A percentile compares a stretch with the other conserved stretches of the same genome.
Conservation (phyloP, 2,888 invertebrate species). For the Callimorpha dominula region DNA sequence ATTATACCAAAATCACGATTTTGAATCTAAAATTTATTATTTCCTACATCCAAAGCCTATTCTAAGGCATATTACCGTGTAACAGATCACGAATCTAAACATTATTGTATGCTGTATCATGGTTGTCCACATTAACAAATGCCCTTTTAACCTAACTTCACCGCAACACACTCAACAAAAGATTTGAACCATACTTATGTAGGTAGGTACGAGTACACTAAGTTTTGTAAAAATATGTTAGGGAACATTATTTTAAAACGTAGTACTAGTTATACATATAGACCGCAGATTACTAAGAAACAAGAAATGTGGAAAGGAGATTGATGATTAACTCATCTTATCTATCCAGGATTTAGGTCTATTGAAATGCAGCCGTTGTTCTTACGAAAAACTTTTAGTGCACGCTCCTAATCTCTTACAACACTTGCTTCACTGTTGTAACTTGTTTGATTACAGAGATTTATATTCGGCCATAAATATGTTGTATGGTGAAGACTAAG, state of each 20-base stretch:
- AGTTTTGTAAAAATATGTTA: background rate
- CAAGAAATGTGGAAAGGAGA: constrained; percentile 20
- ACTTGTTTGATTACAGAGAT: constrained; percentile 8
- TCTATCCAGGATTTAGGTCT: constrained; percentile 52
- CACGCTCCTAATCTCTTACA: background rate
- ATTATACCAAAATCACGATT: background rate
- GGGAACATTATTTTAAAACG: background rate
- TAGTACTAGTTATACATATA: background rate
- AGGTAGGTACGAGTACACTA: no score
- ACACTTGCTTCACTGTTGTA: constrained; percentile 4
- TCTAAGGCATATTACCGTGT: no score
- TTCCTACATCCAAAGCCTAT: no score
- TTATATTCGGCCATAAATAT: background rate
- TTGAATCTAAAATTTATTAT: no score
- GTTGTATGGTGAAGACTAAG: background rate
- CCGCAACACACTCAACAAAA: no score
- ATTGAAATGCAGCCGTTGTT: constrained; percentile 35
- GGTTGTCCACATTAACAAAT: no score
- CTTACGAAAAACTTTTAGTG: constrained; percentile 29
- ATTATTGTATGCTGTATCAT: no score
- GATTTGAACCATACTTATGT: no score
- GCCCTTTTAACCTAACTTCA: no score
- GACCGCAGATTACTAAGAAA: background rate
- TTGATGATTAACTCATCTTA: constrained; percentile 39
- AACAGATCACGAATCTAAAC: no score